Evolutionary conservation across 2,797 vertebrate genomes (phyloP).

Genomic region (Diplodus puntazzo): DNA sequence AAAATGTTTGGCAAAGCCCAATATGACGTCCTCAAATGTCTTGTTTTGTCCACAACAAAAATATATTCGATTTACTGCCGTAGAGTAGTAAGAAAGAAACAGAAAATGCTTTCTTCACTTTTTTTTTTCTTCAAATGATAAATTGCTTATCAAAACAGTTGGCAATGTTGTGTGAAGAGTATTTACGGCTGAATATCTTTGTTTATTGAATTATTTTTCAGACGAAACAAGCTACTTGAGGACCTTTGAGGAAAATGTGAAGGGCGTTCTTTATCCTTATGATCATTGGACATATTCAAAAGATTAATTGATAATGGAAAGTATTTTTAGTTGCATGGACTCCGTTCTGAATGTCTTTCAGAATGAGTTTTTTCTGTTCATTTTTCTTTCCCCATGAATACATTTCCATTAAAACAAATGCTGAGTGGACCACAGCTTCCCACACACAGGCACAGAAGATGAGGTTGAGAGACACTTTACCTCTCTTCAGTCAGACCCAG

Average conservation of each 20-base stretch:
- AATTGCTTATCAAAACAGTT: too few species aligned
- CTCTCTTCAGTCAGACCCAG: constrained; percentile 96
- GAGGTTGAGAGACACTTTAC: constrained; percentile 80
- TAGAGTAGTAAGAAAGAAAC: too few species aligned
- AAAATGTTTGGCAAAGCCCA: too few species aligned
- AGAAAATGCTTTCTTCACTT: too few species aligned
- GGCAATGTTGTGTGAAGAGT: neutral
- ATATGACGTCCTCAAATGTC: too few species aligned
- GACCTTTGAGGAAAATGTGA: neutral
- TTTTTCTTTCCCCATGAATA: constrained; percentile 7
- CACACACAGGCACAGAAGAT: constrained; percentile 25
- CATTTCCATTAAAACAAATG: constrained; percentile 36
- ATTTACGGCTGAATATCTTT: neutral
- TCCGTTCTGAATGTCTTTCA: neutral
- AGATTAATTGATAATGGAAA: neutral
- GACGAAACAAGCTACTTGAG: neutral
- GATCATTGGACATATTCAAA: neutral
- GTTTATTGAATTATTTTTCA: neutral
- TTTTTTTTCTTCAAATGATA: too few species aligned
- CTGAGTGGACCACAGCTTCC: constrained; percentile 27
- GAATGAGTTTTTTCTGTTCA: neutral
- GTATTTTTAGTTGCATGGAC: neutral
- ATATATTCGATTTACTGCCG: too few species aligned
- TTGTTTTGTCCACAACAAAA: too few species aligned
- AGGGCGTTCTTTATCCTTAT: neutral